A percentile compares a stretch with the other conserved stretches of the same genome.
These are phyloP conservation scores for Petrocephalus microphthalmus DNA, from an alignment of 2,113 vertebrate genomes.

Conservation along the genomic window DNA sequence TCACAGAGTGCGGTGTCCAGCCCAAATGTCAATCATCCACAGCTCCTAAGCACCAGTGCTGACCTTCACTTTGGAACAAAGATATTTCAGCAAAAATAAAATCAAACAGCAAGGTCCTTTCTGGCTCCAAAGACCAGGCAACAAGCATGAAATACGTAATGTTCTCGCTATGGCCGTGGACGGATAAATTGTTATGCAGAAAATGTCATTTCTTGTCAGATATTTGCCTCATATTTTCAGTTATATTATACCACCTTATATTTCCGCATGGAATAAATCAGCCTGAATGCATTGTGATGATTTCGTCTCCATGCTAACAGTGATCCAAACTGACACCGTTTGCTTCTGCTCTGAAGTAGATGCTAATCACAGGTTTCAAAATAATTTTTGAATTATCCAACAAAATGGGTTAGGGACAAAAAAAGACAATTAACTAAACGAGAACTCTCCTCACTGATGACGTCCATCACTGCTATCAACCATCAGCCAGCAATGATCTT, in stretches of 20 bases:
- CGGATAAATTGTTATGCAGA: background rate
- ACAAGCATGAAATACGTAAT: background rate
- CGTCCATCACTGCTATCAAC: background rate
- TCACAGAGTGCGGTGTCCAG: background rate
- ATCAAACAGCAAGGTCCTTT: background rate
- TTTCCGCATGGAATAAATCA: background rate
- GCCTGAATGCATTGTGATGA: background rate
- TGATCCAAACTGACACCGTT: background rate
- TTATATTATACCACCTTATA: too few relatives aligned
- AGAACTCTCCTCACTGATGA: background rate
- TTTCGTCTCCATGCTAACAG: background rate
- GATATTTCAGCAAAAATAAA: background rate
- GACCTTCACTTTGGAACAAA: conserved; percentile 7
- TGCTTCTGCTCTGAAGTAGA: background rate
- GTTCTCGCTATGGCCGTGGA: background rate
- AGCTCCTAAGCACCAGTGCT: background rate
- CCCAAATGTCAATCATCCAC: background rate
- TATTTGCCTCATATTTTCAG: background rate
- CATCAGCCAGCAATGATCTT: background rate
- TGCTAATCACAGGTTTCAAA: background rate
- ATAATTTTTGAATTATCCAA: background rate
- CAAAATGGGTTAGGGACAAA: background rate
- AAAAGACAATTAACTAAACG: background rate
- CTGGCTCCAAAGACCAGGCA: background rate
- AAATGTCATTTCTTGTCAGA: background rate